A percentile compares a stretch with the other conserved stretches of the same genome.
Evolutionary conservation across 1,140 invertebrate genomes (phyloP).

Genomic region (Trypoxylus dichotomus): DNA sequence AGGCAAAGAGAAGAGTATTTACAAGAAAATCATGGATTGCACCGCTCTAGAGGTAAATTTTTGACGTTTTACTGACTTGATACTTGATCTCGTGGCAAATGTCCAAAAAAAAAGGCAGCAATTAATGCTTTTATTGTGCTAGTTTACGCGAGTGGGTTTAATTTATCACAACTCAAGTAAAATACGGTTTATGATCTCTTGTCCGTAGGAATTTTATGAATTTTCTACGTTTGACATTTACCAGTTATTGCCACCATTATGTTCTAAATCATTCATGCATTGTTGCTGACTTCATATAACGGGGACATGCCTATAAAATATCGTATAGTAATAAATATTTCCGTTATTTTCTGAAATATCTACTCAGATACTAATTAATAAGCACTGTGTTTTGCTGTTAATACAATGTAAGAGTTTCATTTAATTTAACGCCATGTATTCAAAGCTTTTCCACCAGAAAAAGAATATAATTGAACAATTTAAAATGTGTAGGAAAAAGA

Average conservation of each 20-base stretch:
- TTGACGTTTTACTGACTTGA: neutral
- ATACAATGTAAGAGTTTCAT: too few relatives aligned
- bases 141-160: neutral
- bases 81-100: conserved; percentile 12
- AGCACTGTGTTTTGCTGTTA: too few relatives aligned
- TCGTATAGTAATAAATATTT: neutral
- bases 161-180: neutral
- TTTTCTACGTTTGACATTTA: neutral
- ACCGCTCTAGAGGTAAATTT: conserved; percentile 51
- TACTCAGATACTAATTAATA: neutral
- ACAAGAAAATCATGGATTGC: conserved; percentile 53
- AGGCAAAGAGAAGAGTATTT: conserved; percentile 51
- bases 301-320: neutral
- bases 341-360: neutral
- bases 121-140: neutral
- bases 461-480: too few relatives aligned
- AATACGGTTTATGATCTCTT: neutral
- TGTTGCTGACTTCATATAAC: conserved; percentile 17
- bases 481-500: too few relatives aligned
- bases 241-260: neutral
- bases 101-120: neutral
- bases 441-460: too few relatives aligned
- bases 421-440: too few relatives aligned
- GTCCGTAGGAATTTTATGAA: neutral
- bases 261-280: neutral